A percentile compares a stretch with the other conserved stretches of the same genome.
Evolutionary conservation across 92 coral and sea anemone species (phyloP).

Genomic region (Parazoanthus darwini): DNA sequence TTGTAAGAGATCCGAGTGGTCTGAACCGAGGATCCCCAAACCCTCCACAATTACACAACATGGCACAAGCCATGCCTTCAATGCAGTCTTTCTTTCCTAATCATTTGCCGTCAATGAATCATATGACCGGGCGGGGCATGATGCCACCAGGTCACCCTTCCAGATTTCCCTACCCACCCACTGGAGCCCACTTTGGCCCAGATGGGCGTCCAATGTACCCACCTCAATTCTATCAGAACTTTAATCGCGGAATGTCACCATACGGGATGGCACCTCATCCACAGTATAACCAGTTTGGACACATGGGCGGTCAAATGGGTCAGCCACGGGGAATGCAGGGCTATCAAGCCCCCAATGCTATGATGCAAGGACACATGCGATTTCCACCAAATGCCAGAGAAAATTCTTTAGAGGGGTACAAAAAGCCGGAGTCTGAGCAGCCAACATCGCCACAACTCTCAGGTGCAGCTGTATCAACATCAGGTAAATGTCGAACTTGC

Average conservation of each 20-base stretch:
- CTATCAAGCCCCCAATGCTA: conserved; percentile 15
- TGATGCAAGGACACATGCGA: conserved; percentile 61
- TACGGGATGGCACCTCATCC: conserved; percentile 65
- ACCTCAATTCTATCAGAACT: conserved; percentile 89
- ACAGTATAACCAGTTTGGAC: conserved; percentile 66
- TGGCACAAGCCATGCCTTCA: conserved; percentile 51
- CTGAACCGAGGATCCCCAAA: conserved; percentile 37
- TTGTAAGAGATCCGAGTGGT: conserved; percentile 19
- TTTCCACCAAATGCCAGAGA: conserved; percentile 60
- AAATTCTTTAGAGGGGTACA: conserved; percentile 41
- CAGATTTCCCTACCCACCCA: conserved; percentile 66
- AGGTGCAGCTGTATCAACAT: conserved; percentile 70
- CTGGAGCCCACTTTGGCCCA: conserved; percentile 70
- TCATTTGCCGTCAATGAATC: conserved; percentile 54
- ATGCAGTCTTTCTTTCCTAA: conserved; percentile 59
- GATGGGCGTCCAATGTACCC: conserved; percentile 87
- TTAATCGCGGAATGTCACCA: conserved; percentile 68
- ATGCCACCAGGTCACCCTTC: conserved; percentile 65
- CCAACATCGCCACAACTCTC: conserved; percentile 56
- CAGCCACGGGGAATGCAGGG: conserved; percentile 67
- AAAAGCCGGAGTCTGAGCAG: conserved; percentile 53
- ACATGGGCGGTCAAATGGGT: conserved; percentile 55
- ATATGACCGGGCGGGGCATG: conserved; percentile 75
- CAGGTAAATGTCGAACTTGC: conserved; percentile 51
- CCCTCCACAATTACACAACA: conserved; percentile 47